phyloP scores from a whole-genome alignment of 1,140 invertebrate species.

The Tetramorium simillimum region DNA sequence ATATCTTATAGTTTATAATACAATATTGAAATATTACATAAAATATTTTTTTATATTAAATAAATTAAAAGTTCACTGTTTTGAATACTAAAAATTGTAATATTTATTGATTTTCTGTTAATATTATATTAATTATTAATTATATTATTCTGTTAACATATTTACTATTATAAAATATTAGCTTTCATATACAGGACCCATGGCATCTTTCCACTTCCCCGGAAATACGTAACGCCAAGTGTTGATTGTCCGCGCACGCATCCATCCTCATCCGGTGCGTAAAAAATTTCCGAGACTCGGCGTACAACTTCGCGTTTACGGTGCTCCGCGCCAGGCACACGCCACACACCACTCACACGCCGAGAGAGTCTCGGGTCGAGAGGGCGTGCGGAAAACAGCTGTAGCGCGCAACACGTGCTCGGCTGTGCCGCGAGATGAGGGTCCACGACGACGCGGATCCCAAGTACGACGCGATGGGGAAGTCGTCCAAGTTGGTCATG shows the following conservation, averaged over 20 bases:
- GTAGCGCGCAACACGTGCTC: constrained; percentile 68
- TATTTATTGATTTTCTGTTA: no score
- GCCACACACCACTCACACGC: background rate
- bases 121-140: no score
- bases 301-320: background rate
- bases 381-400: constrained; percentile 45
- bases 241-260: background rate
- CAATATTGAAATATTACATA: background rate
- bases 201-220: background rate
- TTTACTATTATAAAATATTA: background rate
- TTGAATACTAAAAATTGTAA: background rate
- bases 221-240: background rate
- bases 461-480: constrained; percentile 78
- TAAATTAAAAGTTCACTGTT: background rate
- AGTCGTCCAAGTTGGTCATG: constrained; percentile 74
- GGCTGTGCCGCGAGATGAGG: constrained; percentile 73
- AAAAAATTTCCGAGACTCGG: background rate
- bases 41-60: background rate
- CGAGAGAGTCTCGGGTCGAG: background rate
- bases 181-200: background rate
- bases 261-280: background rate
- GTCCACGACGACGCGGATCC: constrained; percentile 81
- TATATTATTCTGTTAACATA: no score
- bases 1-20: no score
- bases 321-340: no score